Base-by-base conservation (phyloP, 2,888 invertebrate species). In the Diplazon laetatorius region DNA sequence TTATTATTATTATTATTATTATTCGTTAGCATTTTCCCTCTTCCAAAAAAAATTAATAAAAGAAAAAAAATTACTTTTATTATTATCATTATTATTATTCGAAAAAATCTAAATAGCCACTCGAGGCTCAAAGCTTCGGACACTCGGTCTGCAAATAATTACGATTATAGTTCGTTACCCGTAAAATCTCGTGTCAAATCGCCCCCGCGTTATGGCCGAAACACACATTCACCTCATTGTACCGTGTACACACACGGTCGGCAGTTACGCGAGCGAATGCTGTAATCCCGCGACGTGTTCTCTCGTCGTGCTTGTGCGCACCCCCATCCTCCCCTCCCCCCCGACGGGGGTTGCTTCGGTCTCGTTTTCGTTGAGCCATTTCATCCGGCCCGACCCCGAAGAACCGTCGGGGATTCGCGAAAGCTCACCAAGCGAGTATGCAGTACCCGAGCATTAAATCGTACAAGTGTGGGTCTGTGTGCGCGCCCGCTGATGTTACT, bases 191-290 rank as follows among this genome's bases (percentile, higher is more conserved):
- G 55, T 55, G 35, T 14, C 55, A 55, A 2, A 2, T 55, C 14
- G 20, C 30, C 55, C 30, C 55, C n/a, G n/a, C n/a, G n/a, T n/a
- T n/a, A n/a, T n/a, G n/a, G n/a, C n/a, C n/a, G n/a, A n/a, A n/a
- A n/a, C n/a, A n/a, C n/a, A n/a, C n/a, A n/a, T n/a, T n/a, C n/a
- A n/a, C n/a, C n/a, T n/a, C n/a, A n/a, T n/a, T n/a, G n/a, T n/a
- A n/a, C n/a, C n/a, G n/a, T n/a, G n/a, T n/a, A n/a, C n/a, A n/a
- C 72, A 72, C 66, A 71, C 35, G 57, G 20, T 37, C 18, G 75
- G 74, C 66, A 62, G 75, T 84, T 84, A 85, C 84, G 82, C 82
- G 82, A 80, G 57, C 70, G 52, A 74, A 80, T 76, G 71, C 70
- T 74, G 76, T 85, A 83, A 84, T 83, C 82, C 77, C 73, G 65